These are phyloP conservation scores for Pocota personata DNA, from an alignment of 2,888 invertebrate genomes.

Conservation along the genomic window DNA sequence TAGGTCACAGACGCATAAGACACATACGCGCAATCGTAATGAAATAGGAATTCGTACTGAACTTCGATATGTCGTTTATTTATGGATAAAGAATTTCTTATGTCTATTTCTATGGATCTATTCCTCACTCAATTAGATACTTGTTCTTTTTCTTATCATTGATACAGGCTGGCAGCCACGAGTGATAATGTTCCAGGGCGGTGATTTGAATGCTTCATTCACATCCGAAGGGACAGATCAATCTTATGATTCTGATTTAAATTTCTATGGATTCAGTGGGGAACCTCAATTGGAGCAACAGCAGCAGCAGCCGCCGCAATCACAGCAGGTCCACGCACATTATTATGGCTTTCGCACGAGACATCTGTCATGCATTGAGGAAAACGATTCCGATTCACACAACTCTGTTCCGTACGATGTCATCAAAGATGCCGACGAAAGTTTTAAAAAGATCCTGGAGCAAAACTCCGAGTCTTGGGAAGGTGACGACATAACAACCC, in stretches of 20 bases:
- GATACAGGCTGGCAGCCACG: conserved; percentile 6
- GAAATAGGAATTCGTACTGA: conserved; percentile 52
- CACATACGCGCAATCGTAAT: conserved; percentile 42
- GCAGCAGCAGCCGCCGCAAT: conserved; percentile 20
- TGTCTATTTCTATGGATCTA: conserved; percentile 27
- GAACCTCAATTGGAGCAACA: conserved; percentile 69
- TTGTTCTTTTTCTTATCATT: conserved; percentile 17
- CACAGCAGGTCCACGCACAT: conserved; percentile 74
- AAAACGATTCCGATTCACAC: conserved; percentile 82
- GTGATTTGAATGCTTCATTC: conserved; percentile 75
- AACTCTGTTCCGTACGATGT: conserved; percentile 80
- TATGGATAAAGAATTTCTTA: conserved; percentile 39
- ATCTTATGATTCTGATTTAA: conserved; percentile 74
- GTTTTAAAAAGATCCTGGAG: conserved; percentile 78
- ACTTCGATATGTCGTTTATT: conserved; percentile 39
- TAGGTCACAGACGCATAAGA: conserved; percentile 65
- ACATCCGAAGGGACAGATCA: conserved; percentile 75
- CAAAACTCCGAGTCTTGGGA: conserved; percentile 66
- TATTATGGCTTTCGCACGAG: conserved; percentile 81
- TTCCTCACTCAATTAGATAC: conserved; percentile 10
- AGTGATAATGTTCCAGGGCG: conserved; percentile 59
- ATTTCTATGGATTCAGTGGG: conserved; percentile 75
- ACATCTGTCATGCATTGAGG: conserved; percentile 82
- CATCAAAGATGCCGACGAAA: conserved; percentile 80
- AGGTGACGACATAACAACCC: conserved; percentile 79